Conservation (phyloP, 2,888 invertebrate species). For the Sialis lutaria region DNA sequence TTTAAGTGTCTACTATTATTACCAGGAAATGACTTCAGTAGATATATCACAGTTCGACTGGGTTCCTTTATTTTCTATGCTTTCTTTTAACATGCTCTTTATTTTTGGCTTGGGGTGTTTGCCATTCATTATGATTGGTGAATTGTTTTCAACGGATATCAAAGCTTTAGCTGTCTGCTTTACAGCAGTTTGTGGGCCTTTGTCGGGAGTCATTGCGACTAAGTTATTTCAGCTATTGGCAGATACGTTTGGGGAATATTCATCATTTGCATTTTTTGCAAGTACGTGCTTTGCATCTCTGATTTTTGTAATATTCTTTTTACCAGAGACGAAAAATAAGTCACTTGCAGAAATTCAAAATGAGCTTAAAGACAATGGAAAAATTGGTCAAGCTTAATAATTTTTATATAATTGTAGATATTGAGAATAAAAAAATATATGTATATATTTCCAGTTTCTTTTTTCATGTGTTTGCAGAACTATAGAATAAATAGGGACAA, state of each 20-base stretch:
- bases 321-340: conserved; percentile 6
- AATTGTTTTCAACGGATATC: conserved; percentile 4
- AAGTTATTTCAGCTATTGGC: conserved; percentile 4
- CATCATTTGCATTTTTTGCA: neutral
- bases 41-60: conserved; percentile 1
- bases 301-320: conserved; percentile 1
- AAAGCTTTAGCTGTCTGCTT: conserved; percentile 4
- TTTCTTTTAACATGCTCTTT: conserved; percentile 5
- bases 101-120: conserved; percentile 5
- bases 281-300: neutral
- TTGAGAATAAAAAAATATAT: no score
- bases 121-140: conserved; percentile 5
- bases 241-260: conserved; percentile 1
- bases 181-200: conserved; percentile 2
- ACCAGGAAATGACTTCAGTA: neutral
- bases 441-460: no score
- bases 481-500: no score
- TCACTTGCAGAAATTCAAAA: conserved; percentile 5
- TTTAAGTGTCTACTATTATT: conserved; percentile 4
- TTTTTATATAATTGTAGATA: no score
- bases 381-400: no score
- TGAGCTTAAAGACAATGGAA: neutral
- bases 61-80: conserved; percentile 3
- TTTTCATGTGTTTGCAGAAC: no score
- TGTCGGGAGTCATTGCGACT: conserved; percentile 1